A percentile compares a stretch with the other conserved stretches of the same genome.
These are phyloP conservation scores for Cetonia aurata DNA, from an alignment of 2,888 invertebrate genomes.

Conservation along the genomic window DNA sequence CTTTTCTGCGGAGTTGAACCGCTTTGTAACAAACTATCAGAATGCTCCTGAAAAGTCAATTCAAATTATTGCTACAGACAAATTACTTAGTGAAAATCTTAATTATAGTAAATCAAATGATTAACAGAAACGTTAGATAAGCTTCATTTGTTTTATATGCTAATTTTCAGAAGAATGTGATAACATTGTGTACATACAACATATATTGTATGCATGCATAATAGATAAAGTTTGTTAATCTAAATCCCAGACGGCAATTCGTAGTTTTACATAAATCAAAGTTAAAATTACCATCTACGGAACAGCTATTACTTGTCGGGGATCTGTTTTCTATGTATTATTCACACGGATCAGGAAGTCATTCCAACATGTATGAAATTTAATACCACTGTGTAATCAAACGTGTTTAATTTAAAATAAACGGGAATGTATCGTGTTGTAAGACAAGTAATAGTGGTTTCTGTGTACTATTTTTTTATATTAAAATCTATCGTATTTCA, in stretches of 20 bases:
- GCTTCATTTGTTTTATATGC: no score
- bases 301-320: slow-evolving; percentile 14
- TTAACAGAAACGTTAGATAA: no score
- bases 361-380: slow-evolving; percentile 31
- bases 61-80: no score
- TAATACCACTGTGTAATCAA: slow-evolving; percentile 15
- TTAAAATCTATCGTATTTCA: slow-evolving; percentile 2
- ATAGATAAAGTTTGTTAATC: slow-evolving; percentile 23
- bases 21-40: slow-evolving; percentile 41
- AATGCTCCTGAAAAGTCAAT: slow-evolving; percentile 36
- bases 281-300: slow-evolving; percentile 13
- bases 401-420: slow-evolving; percentile 20
- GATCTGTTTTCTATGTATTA: slow-evolving; percentile 14
- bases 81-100: no score
- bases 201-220: not conserved
- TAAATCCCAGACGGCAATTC: slow-evolving; percentile 9
- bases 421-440: not conserved
- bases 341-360: slow-evolving; percentile 35
- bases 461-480: not conserved
- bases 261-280: slow-evolving; percentile 19
- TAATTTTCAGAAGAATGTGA: no score
- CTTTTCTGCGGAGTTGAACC: slow-evolving; percentile 42
- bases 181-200: no score
- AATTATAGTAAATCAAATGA: no score
- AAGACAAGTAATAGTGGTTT: slow-evolving; percentile 3